Percentiles rank a stretch among this genome's conserved stretches.
Evolutionary conservation across 2,797 vertebrate species (phyloP).

Genomic region (Poeciliopsis turneri): DNA sequence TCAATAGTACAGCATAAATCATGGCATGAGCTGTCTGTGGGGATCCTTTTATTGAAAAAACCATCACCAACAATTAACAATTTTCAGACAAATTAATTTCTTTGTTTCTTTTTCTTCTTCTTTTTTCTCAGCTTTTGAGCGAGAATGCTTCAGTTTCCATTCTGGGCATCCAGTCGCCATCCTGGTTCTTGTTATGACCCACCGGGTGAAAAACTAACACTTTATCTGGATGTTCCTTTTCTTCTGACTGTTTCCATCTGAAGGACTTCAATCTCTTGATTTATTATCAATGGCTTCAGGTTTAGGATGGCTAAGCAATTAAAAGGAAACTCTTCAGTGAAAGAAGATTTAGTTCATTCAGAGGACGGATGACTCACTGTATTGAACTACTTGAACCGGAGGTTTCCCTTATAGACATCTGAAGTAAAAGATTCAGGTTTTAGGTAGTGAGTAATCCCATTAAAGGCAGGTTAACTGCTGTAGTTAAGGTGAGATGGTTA

Average conservation of each 20-base stretch:
- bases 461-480: constrained; percentile 10
- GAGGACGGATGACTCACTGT: constrained; percentile 13
- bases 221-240: constrained; percentile 21
- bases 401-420: neutral
- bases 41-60: neutral
- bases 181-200: constrained; percentile 11
- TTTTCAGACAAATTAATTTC: neutral
- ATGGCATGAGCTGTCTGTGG: neutral
- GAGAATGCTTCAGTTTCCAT: constrained; percentile 5
- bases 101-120: neutral
- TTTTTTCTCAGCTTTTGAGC: neutral
- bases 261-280: constrained; percentile 27
- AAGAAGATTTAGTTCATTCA: constrained; percentile 43
- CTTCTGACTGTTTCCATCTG: constrained; percentile 23
- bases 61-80: neutral
- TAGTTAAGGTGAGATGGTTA: neutral
- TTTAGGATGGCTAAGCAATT: constrained; percentile 53
- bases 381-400: constrained; percentile 5
- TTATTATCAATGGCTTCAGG: constrained; percentile 51
- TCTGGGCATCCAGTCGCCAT: neutral
- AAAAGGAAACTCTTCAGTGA: constrained; percentile 50
- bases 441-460: constrained; percentile 1
- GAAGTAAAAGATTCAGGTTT: constrained; percentile 14
- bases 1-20: neutral
- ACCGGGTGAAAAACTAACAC: constrained; percentile 1